phyloP scores from a whole-genome alignment of 2,888 invertebrate genomes.

The Physocephala rufipes region DNA sequence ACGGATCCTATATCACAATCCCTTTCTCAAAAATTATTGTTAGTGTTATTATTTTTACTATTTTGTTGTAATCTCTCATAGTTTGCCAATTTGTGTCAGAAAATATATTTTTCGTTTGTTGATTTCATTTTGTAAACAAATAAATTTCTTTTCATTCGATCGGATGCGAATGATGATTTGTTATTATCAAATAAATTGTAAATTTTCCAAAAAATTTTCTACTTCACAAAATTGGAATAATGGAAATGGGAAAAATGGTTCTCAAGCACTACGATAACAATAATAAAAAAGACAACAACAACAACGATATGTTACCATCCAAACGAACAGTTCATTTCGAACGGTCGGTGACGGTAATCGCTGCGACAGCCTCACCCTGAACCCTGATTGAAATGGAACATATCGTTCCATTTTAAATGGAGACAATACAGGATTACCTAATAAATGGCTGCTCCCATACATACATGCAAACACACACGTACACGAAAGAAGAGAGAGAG shows the following conservation, averaged over 20 bases:
- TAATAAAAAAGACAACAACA: conserved; percentile 14
- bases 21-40: not conserved
- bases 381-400: not conserved
- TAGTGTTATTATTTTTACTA: too few relatives aligned
- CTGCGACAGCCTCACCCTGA: not conserved
- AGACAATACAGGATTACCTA: conserved; percentile 17
- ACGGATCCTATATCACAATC: not conserved
- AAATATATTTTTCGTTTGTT: not conserved
- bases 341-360: too few relatives aligned
- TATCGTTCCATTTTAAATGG: too few relatives aligned
- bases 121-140: too few relatives aligned
- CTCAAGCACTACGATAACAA: conserved; percentile 31
- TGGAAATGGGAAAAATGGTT: conserved; percentile 11
- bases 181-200: conserved; percentile 32
- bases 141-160: conserved; percentile 20
- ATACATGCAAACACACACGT: not conserved
- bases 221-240: conserved; percentile 34
- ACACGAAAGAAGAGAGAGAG: conserved; percentile 24
- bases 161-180: conserved; percentile 24
- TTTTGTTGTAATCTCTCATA: too few relatives aligned
- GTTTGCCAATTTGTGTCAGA: not conserved
- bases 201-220: conserved; percentile 34
- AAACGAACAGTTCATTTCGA: not conserved
- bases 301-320: not conserved
- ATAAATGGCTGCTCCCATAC: not conserved